Base-by-base conservation (phyloP, 2,888 invertebrate genomes). In the Acrobasis repandana region DNA sequence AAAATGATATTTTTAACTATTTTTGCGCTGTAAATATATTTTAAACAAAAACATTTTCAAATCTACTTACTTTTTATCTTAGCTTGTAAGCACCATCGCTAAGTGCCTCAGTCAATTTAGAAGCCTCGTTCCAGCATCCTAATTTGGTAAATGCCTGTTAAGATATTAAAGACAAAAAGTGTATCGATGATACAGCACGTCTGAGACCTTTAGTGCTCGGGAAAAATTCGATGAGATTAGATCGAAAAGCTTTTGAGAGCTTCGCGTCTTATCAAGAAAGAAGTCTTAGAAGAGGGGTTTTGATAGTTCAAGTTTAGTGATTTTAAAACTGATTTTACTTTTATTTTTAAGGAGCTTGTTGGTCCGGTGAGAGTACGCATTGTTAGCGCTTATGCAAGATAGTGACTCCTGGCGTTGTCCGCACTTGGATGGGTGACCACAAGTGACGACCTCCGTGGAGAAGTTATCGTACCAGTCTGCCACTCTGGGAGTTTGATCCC, bases 81-180 rank as follows among this genome's bases (percentile, higher is more conserved):
- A 48, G 34, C 48, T 48, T 9, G 18, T 28, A 20, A 20, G 18
- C 18, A 20, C 20, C 20, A 20, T 9, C 49, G 20, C 5, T 50
- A 50, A 50, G 54, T 54, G 54, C 38, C 9, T 18, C 38, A 58
- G 58, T 50, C 16, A 49, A 49, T 49, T 58, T 49, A 72, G 72
- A 71, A 74, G 68, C 60, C 72, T 72, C 72, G 72, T 69, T 75
- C 76, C 73, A 73, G 71, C 72, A 68, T 67, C 67, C 70, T 75
- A 73, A 77, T 74, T 72, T 67, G 59, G 61, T 66, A 80, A 69
- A 76, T 70, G 70, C 74, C 74, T 79, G 75, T 78, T 77, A 75
- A 74, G 74, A 76, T 83, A 78, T 81, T 79, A 75, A 78, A 77
- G 76, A 73, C 64, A 73, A 73, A 75, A 58, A 38, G 54, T 38